Conservation (phyloP, 2,888 invertebrate species). For the Eupithecia insigniata region DNA sequence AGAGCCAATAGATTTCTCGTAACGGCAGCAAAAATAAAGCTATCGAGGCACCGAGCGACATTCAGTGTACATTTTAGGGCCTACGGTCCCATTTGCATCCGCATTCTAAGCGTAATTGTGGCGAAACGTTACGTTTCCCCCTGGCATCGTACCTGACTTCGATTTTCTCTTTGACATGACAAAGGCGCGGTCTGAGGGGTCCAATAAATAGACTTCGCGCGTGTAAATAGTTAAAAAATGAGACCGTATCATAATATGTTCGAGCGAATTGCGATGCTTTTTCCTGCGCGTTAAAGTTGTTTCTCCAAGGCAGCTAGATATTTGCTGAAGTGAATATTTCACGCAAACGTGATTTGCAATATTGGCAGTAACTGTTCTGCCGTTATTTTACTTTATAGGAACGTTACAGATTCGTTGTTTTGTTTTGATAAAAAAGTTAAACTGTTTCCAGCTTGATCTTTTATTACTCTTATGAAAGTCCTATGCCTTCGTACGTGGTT, state of each 20-base stretch:
- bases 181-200: constrained; percentile 81
- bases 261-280: constrained; percentile 57
- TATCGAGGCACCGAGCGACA: constrained; percentile 65
- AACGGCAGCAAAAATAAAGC: constrained; percentile 79
- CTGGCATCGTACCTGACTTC: constrained; percentile 73
- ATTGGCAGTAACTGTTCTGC: constrained; percentile 56
- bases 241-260: constrained; percentile 47
- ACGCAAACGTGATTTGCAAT: constrained; percentile 62
- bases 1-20: constrained; percentile 77
- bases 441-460: neutral
- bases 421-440: constrained; percentile 9
- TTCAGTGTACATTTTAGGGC: constrained; percentile 75
- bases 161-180: constrained; percentile 79
- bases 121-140: constrained; percentile 68
- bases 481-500: neutral
- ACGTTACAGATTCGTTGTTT: constrained; percentile 11
- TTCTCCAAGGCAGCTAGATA: constrained; percentile 44
- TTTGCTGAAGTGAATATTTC: constrained; percentile 53
- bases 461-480: neutral
- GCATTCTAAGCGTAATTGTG: constrained; percentile 79
- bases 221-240: constrained; percentile 79
- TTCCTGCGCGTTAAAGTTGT: constrained; percentile 54
- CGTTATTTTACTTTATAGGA: constrained; percentile 41
- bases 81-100: constrained; percentile 79
- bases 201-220: constrained; percentile 77